Evolutionary conservation across 2,797 vertebrate genomes (phyloP).

Genomic region (Cyprinodon diabolis): DNA sequence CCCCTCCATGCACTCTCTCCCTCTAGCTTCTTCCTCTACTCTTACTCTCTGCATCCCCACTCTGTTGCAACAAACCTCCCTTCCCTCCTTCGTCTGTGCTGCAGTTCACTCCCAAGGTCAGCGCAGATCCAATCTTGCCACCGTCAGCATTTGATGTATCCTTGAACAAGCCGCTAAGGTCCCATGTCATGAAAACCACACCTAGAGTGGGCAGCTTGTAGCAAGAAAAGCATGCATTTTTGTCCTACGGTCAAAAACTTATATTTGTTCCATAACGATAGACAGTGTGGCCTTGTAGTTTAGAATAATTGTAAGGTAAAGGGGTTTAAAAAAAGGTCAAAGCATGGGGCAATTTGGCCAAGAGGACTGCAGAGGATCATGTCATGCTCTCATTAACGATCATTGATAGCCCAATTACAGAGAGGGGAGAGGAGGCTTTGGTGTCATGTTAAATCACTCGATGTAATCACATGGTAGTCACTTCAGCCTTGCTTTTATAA

Average conservation of each 20-base stretch:
- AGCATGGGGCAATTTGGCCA: slow-evolving; percentile 34
- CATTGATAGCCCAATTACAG: slow-evolving; percentile 67
- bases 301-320: slow-evolving; percentile 36
- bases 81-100: slow-evolving; percentile 38
- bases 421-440: slow-evolving; percentile 37
- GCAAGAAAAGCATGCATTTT: slow-evolving; percentile 18
- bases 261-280: slow-evolving; percentile 46
- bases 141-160: slow-evolving; percentile 80
- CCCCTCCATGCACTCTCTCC: slow-evolving; percentile 36
- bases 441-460: slow-evolving; percentile 43
- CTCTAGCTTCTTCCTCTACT: slow-evolving; percentile 29
- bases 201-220: background rate
- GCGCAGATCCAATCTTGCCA: slow-evolving; percentile 83
- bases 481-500: slow-evolving; percentile 7
- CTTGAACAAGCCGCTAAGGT: slow-evolving; percentile 59
- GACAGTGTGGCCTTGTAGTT: slow-evolving; percentile 32
- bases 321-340: slow-evolving; percentile 23
- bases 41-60: slow-evolving; percentile 23
- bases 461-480: slow-evolving; percentile 29
- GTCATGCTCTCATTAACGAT: slow-evolving; percentile 68
- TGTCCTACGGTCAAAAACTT: slow-evolving; percentile 30
- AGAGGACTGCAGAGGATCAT: slow-evolving; percentile 45
- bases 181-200: slow-evolving; percentile 63
- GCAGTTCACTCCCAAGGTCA: slow-evolving; percentile 85
- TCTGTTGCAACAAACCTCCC: slow-evolving; percentile 45